Base-by-base conservation (phyloP, 1,140 invertebrate species). In the Notospermus geniculatus region DNA sequence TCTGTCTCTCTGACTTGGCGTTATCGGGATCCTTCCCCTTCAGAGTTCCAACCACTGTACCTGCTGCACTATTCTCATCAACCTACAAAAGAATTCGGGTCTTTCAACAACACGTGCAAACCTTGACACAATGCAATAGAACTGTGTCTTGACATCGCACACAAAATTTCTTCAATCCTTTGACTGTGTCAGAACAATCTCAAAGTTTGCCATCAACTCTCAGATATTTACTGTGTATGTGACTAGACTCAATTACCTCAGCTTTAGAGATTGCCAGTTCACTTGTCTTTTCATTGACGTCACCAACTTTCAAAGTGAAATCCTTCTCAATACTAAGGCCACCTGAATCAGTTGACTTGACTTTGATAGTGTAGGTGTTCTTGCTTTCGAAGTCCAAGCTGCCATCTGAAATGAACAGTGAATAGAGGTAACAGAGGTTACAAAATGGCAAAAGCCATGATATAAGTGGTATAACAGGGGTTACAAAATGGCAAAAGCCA, bases 241-340 rank as follows among this genome's bases (percentile, higher is more conserved):
- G n/a, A n/a, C n/a, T n/a, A n/a, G n/a, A n/a, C n/a, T n/a, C n/a
- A n/a, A n/a, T n/a, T 25, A 27, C 15, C 55, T 58, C 55, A 70
- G 66, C 23, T 43, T 52, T 19, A 66, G 67, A 30, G 65, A 46
- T 28, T 19, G 32, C 22, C 4, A 71, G 36, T 2, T 50, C 28
- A 23, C 60, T 39, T 17, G 67, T 63, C 46, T 60, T 29, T 58
- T 72, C 70, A 52, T 67, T 69, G n/a, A 65, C 55, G 59, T 72
- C 64, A 15, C 53, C 17, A 2, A 72, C 52, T 13, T 46, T 25
- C 1, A 70, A 23, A 23, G 52, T 28, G 52, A 68, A 60, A 22
- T 46, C 5, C 36, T 66, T 54, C 7, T 62, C 46, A 13, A 50
- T 50, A 36, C 63, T 65, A 59, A 62, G 55, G 7, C 57, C 55